phyloP scores from a whole-genome alignment of 1,140 invertebrate species.

The Amyelois transitella region DNA sequence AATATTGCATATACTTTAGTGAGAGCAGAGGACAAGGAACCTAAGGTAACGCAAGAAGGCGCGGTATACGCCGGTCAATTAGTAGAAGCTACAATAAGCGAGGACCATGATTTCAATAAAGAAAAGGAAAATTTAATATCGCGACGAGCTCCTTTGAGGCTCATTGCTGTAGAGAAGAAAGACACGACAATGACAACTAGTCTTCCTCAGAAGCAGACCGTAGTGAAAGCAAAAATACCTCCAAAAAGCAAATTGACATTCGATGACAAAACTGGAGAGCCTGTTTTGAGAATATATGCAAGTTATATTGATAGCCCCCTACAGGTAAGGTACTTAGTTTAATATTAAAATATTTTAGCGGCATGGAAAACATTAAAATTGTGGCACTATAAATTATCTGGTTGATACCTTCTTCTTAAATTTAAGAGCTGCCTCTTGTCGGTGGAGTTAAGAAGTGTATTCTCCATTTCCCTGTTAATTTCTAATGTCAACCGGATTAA shows the following conservation, averaged over 20 bases:
- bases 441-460: too few species aligned
- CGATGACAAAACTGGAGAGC: conserved; percentile 63
- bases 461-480: too few species aligned
- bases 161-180: conserved; percentile 36
- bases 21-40: conserved; percentile 37
- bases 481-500: too few species aligned
- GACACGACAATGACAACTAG: conserved; percentile 17
- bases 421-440: too few species aligned
- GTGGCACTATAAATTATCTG: too few species aligned
- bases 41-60: conserved; percentile 44
- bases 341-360: too few species aligned
- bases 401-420: too few species aligned
- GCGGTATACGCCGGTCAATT: conserved; percentile 52
- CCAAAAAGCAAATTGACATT: conserved; percentile 60
- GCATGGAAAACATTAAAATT: too few species aligned
- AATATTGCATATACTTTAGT: conserved; percentile 59
- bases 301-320: conserved; percentile 52
- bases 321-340: too few species aligned
- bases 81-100: conserved; percentile 54
- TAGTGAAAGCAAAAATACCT: conserved; percentile 59
- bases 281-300: conserved; percentile 59
- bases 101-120: conserved; percentile 57
- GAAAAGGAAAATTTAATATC: conserved; percentile 38
- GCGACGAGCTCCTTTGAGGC: conserved; percentile 42
- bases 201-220: conserved; percentile 22